Percentiles rank a stretch among this genome's conserved stretches.
These are phyloP conservation scores for Coregonus ussuriensis DNA, from an alignment of 2,797 vertebrate species.

Conservation along the genomic window DNA sequence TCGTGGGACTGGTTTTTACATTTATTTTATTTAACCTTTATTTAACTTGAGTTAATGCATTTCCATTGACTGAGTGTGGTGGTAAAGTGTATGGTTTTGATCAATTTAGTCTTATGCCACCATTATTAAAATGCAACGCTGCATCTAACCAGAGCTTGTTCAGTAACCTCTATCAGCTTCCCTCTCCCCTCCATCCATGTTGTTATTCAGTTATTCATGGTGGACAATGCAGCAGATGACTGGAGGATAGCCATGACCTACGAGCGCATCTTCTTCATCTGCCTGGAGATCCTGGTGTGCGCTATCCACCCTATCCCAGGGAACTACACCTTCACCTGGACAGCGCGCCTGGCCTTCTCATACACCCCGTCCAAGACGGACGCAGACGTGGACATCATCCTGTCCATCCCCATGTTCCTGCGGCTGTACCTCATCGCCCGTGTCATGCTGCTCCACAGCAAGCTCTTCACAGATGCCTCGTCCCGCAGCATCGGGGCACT, in stretches of 20 bases:
- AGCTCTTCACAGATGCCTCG: slow-evolving; percentile 99
- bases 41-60: background rate
- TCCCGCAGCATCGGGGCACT: slow-evolving; percentile 98
- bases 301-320: slow-evolving; percentile 99
- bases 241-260: slow-evolving; percentile 99
- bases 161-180: slow-evolving; percentile 5
- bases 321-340: slow-evolving; percentile 99
- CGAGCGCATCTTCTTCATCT: slow-evolving; percentile 99
- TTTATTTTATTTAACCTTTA: no score
- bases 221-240: slow-evolving; percentile 99
- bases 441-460: slow-evolving; percentile 99
- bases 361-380: slow-evolving; percentile 93
- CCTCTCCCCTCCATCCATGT: slow-evolving; percentile 35
- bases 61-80: background rate
- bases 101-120: slow-evolving; percentile 41
- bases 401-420: slow-evolving; percentile 99
- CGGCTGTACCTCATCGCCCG: slow-evolving; percentile 98
- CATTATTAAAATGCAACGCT: slow-evolving; percentile 47
- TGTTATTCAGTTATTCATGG: slow-evolving; percentile 92
- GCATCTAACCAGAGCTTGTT: slow-evolving; percentile 9
- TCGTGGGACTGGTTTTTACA: slow-evolving; percentile 27
- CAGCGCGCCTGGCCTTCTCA: slow-evolving; percentile 95
- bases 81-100: slow-evolving; percentile 57
- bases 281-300: slow-evolving; percentile 98
- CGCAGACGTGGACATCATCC: slow-evolving; percentile 99